Evolutionary conservation across 1,140 invertebrate genomes (phyloP), one percentile per base, ranked within the genome.

Genomic region (Ectropis grisescens): DNA sequence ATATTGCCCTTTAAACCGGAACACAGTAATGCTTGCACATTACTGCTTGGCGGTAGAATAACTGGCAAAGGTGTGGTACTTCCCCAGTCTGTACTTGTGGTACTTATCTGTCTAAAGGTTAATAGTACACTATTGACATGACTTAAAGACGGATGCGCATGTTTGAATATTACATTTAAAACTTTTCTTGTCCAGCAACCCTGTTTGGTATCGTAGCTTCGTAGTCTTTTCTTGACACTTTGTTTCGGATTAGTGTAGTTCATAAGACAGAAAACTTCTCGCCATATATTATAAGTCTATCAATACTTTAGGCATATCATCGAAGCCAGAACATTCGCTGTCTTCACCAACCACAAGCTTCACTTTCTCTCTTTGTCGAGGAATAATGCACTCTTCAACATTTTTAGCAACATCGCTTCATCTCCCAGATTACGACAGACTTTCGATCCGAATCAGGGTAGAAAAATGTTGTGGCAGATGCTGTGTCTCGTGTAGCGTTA

Each of bases 321-420:
- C 0, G 57, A 64, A 34, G 48, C 38, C 4, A 29, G 47, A 33
- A 4, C 33, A 9, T 62, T 69, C 26, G 43, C 22, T 1, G 58
- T 81, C 2, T 67, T 35, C 27, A 82, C 70, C 1, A 75, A 84
- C 30, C 81, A 83, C 29, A 71, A 70, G 34, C 78, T 75, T 0
- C 39, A 82, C 1, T 55, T 39, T 1, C 69, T 43, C 28, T 58
- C 66, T 0, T 76, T 75, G 24, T 25, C 10, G 11, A 31, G 22
- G 44, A 41, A 7, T 29, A 42, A 14, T 14, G 33, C 6, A 24
- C 41, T 3, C 45, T 40, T 9, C 19, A 10, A 10, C 36, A 45
- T 9, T 15, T 39, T 6, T 31, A 31, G 6, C 41, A 49, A 2
- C 19, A 42, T 1, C 28, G 24, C 8, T 43, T 31, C 14, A 42